phyloP scores from a whole-genome alignment of 2,113 vertebrate genomes.

The Odobenus rosmarus region DNA sequence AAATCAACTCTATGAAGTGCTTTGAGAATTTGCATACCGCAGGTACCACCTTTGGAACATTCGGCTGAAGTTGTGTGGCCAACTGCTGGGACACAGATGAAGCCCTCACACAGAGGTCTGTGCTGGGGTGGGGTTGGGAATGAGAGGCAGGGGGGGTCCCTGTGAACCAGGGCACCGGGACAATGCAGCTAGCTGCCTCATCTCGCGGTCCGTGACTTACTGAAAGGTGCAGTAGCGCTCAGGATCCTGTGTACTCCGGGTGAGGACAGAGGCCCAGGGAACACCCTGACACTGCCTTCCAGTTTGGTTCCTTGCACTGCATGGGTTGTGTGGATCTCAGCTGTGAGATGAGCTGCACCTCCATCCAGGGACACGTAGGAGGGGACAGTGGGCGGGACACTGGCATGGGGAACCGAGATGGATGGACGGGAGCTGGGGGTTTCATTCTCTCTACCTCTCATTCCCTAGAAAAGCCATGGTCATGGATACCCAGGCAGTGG shows the following conservation, averaged over 20 bases:
- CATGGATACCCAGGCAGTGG: background rate
- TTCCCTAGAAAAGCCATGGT: background rate
- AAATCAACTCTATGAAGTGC: background rate
- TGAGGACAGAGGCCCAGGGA: background rate
- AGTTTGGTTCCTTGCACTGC: background rate
- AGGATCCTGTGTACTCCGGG: no score
- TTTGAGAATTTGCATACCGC: background rate
- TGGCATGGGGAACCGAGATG: background rate
- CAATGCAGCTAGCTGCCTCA: rapidly evolving
- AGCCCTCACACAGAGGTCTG: rapidly evolving
- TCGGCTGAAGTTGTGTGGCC: rapidly evolving
- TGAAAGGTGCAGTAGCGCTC: background rate
- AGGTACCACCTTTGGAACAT: background rate
- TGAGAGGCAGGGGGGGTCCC: background rate
- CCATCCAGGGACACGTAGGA: background rate
- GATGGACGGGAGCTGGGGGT: no score
- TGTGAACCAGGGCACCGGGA: background rate
- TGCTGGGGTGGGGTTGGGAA: background rate
- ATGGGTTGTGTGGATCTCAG: rapidly evolving
- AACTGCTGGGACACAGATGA: rapidly evolving
- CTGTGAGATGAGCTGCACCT: no score
- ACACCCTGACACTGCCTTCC: rapidly evolving
- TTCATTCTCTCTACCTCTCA: background rate
- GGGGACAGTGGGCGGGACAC: rapidly evolving
- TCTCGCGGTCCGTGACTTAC: background rate